Evolutionary conservation across 2,797 vertebrate genomes (phyloP).

Genomic region (Emys orbicularis): DNA sequence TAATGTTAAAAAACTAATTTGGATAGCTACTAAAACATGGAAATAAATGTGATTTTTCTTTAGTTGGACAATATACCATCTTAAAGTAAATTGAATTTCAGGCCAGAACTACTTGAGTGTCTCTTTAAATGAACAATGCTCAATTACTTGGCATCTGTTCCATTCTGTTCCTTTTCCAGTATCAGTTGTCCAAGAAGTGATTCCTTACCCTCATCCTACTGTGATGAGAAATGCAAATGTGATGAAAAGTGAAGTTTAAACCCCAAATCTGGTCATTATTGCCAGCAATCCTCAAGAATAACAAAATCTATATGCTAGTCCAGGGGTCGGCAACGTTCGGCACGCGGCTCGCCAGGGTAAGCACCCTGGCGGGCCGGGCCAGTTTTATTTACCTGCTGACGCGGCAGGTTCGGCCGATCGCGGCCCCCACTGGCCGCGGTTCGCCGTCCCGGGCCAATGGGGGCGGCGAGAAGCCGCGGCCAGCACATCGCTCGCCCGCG

Average conservation of each 20-base stretch:
- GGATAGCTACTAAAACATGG: conserved; percentile 18
- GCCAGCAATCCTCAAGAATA: neutral
- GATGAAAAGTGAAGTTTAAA: neutral
- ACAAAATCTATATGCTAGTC: rapidly evolving
- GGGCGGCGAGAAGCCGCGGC: too few species aligned
- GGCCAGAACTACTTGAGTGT: neutral
- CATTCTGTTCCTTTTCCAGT: conserved; percentile 14
- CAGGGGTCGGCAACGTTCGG: too few species aligned
- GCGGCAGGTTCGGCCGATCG: too few species aligned
- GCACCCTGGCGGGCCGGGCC: too few species aligned
- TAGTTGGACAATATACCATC: neutral
- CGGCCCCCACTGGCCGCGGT: too few species aligned
- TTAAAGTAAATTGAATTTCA: neutral
- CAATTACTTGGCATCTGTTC: conserved; percentile 43
- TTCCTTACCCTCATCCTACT: conserved; percentile 20
- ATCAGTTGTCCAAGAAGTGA: conserved; percentile 43
- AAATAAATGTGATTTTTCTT: neutral
- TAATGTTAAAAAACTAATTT: conserved; percentile 23
- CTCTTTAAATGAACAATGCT: neutral
- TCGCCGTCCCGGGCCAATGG: too few species aligned
- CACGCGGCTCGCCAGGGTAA: too few species aligned
- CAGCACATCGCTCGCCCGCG: too few species aligned
- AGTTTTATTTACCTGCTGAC: too few species aligned
- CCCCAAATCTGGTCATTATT: neutral
- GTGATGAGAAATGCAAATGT: neutral